A percentile compares a stretch with the other conserved stretches of the same genome.
Evolutionary conservation across 2,797 vertebrate species (phyloP).

Genomic region (Oreochromis grahami): DNA sequence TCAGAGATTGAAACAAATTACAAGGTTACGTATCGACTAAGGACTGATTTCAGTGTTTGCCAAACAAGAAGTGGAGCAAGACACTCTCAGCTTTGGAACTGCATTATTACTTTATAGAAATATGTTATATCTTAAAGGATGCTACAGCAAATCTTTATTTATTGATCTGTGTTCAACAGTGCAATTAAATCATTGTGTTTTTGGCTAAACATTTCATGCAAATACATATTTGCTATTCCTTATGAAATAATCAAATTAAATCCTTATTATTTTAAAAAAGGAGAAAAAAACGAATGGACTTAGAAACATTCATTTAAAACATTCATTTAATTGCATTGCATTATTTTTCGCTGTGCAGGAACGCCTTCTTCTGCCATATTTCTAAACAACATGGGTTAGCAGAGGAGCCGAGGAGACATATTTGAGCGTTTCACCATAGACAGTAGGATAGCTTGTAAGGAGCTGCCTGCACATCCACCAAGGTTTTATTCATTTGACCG

Average conservation of each 20-base stretch:
- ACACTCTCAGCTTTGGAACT: background rate
- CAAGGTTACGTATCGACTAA: background rate
- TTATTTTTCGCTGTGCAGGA: background rate
- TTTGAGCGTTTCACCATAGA: background rate
- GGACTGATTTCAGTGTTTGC: background rate
- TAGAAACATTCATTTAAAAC: background rate
- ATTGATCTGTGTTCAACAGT: background rate
- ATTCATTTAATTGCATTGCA: background rate
- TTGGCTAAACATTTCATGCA: background rate
- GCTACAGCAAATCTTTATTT: background rate
- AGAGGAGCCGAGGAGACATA: background rate
- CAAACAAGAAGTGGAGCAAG: background rate
- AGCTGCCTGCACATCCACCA: background rate
- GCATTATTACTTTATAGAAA: background rate
- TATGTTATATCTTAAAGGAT: background rate
- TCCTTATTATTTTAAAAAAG: background rate
- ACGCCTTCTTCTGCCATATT: background rate
- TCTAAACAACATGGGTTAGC: background rate
- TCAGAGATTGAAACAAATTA: constrained; percentile 18
- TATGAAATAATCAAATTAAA: background rate
- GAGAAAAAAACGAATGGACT: background rate
- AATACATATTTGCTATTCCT: background rate
- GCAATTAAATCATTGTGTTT: background rate
- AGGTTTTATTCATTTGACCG: background rate
- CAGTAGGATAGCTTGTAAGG: background rate